phyloP scores from a whole-genome alignment of 2,797 vertebrate genomes.

The Adelosebastes latens region DNA sequence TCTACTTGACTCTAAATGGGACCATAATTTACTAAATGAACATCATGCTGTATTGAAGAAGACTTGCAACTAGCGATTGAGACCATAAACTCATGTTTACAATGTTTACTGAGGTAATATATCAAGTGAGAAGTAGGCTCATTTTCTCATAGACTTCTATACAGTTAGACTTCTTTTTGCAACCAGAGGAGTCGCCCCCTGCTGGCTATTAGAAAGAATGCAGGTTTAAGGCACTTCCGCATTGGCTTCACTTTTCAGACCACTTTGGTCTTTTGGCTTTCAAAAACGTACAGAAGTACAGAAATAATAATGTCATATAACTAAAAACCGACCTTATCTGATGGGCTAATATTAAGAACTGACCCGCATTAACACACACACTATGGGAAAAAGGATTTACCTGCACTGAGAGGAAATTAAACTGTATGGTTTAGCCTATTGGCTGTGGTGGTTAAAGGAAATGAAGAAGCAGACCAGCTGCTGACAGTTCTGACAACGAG shows the following conservation, averaged over 20 bases:
- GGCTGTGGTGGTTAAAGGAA: slow-evolving; percentile 48
- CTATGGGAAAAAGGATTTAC: slow-evolving; percentile 41
- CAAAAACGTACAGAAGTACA: neutral
- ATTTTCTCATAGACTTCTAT: neutral
- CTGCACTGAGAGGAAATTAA: slow-evolving; percentile 63
- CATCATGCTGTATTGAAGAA: too few species aligned
- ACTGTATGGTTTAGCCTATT: slow-evolving; percentile 3
- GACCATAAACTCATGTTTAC: too few species aligned
- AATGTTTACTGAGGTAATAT: too few species aligned
- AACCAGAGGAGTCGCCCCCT: neutral
- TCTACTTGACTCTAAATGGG: too few species aligned
- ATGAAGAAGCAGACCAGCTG: slow-evolving; percentile 46
- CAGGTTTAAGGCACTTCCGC: neutral
- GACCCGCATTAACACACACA: slow-evolving; percentile 9
- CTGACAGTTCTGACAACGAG: slow-evolving; percentile 62
- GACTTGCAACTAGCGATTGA: too few species aligned
- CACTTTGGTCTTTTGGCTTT: neutral
- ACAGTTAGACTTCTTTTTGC: neutral
- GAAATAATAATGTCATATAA: slow-evolving; percentile 3
- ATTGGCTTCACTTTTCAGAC: neutral
- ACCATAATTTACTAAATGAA: too few species aligned
- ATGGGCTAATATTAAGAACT: slow-evolving; percentile 18
- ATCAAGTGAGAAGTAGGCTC: too few species aligned
- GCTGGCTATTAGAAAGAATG: neutral
- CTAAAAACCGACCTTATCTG: slow-evolving; percentile 24